phyloP scores from a whole-genome alignment of 2,888 invertebrate genomes.

The Melanotus villosus region DNA sequence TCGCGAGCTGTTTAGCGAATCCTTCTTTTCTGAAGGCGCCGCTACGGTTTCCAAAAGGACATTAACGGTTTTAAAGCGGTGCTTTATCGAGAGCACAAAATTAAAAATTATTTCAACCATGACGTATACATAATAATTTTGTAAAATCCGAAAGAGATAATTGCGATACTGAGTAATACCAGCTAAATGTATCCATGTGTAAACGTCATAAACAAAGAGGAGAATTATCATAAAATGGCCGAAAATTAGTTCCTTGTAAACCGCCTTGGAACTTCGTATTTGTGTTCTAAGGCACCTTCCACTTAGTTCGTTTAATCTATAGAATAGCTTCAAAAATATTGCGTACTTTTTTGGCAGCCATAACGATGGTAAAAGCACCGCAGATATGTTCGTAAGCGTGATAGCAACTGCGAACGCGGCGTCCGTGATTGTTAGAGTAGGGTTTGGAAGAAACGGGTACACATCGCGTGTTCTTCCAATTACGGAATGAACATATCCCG shows the following conservation, averaged over 20 bases:
- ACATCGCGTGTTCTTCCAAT: conserved; percentile 3
- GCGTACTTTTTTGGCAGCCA: too few relatives aligned
- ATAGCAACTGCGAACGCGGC: neutral
- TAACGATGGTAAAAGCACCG: neutral
- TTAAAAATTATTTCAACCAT: neutral
- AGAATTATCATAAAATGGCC: neutral
- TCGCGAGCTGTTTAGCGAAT: neutral
- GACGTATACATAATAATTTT: conserved; percentile 12
- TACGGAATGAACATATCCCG: neutral
- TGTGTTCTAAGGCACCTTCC: neutral
- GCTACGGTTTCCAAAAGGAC: neutral
- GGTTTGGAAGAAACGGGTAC: conserved; percentile 4
- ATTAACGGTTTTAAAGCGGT: neutral
- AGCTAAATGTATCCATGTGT: neutral
- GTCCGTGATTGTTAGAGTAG: conserved; percentile 12
- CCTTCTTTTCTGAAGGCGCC: neutral
- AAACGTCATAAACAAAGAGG: neutral
- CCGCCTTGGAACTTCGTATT: neutral
- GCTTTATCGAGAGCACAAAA: neutral
- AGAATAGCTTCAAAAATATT: neutral
- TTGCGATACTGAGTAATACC: neutral
- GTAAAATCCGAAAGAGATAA: neutral
- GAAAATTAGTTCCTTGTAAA: neutral
- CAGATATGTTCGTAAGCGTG: neutral
- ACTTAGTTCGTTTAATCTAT: neutral